Percentiles rank a stretch among this genome's conserved stretches.
Evolutionary conservation across 1,140 invertebrate genomes (phyloP).

Genomic region (Panagrolaimus sp.): DNA sequence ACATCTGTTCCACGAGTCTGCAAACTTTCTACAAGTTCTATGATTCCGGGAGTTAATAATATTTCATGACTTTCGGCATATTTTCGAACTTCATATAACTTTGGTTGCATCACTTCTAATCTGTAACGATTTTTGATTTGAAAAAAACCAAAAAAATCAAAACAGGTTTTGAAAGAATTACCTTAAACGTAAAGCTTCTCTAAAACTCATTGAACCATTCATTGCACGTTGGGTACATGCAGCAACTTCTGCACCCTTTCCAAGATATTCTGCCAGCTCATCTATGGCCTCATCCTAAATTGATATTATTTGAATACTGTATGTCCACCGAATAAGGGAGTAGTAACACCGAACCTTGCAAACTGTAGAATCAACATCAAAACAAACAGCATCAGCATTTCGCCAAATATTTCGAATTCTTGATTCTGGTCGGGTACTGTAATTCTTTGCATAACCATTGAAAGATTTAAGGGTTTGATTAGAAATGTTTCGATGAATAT

Average conservation of each 20-base stretch:
- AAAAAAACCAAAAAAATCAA: too few relatives aligned
- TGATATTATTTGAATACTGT: too few relatives aligned
- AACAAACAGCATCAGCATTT: constrained; percentile 82
- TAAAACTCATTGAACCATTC: constrained; percentile 85
- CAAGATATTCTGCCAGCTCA: constrained; percentile 85
- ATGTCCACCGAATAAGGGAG: background rate
- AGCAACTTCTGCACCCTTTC: constrained; percentile 79
- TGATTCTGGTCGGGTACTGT: background rate
- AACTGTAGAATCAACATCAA: constrained; percentile 96
- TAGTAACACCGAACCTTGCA: constrained; percentile 62
- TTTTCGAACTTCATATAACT: constrained; percentile 70
- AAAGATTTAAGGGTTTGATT: constrained; percentile 4
- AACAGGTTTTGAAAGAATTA: background rate
- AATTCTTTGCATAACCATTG: background rate
- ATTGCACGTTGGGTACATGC: constrained; percentile 82
- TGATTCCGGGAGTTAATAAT: constrained; percentile 75
- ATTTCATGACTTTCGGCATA: constrained; percentile 73
- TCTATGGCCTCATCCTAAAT: constrained; percentile 87
- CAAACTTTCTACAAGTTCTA: constrained; percentile 73
- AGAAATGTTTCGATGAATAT: constrained; percentile 8
- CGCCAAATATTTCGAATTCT: constrained; percentile 66
- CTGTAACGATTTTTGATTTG: constrained; percentile 60
- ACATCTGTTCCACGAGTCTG: constrained; percentile 72
- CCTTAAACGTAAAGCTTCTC: constrained; percentile 71
- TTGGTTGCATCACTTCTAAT: constrained; percentile 79